Base-by-base conservation (phyloP, 2,797 vertebrate species). In the Trichosurus vulpecula region DNA sequence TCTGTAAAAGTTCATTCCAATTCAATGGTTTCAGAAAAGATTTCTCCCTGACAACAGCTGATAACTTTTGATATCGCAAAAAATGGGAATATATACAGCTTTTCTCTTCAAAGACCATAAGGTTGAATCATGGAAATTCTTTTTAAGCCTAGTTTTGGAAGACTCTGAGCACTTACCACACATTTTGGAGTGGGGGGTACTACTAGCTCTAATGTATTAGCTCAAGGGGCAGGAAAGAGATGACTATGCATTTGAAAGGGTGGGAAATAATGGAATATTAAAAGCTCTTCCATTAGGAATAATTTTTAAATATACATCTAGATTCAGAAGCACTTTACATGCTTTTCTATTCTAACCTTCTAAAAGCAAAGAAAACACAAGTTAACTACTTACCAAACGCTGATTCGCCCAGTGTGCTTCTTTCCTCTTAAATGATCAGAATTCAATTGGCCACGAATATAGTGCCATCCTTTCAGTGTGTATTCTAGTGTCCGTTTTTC, bases 271-370 rank as follows among this genome's bases (percentile, higher is more conserved):
- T 81, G n/a, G 74, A 47, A 81, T 81, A 47, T 81, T 41, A 81
- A 81, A 81, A 47, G 19, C 0, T 61, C 95, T 97, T 95, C 90
- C 95, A 90, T 58, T 94, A 93, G 90, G 94, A 81, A 29, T 91
- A 94, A 95, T 97, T 97, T 98, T 97, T 93, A 97, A 97, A 90
- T 41, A 95, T 93, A 90, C 29, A 95, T 58, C 9, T 31, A 0
- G 96, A 92, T 66, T 13, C 35, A n/a, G 61, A n/a, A n/a, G 14
- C 61, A 66, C 35, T 66, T 66, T n/a, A 66, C 61, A 66, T 0
- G 6, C 61, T n/a, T 66, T 19, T 16, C 66, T 9, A 16, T 66
- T 41, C 41, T 47, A 81, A 47, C 41, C 41, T 81, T n/a, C 41
- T 47, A 74, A 47, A 41, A 81, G 74, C 8, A 47, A n/a, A 81